Evolutionary conservation across 1,140 invertebrate species (phyloP).

Genomic region (Lordiphosa stackelbergi): DNA sequence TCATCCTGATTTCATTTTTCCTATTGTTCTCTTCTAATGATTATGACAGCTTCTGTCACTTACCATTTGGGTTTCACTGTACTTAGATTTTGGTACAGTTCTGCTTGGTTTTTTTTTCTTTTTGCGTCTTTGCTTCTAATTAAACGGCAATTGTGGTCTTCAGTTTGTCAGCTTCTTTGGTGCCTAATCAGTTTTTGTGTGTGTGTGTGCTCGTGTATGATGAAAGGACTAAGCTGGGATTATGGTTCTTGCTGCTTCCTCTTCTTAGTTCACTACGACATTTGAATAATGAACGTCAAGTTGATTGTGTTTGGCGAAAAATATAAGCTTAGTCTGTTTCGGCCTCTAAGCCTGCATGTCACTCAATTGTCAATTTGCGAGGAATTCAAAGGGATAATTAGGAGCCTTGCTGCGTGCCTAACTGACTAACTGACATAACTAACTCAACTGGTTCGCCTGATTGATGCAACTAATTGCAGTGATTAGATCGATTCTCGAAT

Average conservation of each 20-base stretch:
- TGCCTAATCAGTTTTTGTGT: constrained; percentile 46
- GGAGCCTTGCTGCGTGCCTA: constrained; percentile 23
- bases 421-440: constrained; percentile 17
- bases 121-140: constrained; percentile 32
- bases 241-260: constrained; percentile 32
- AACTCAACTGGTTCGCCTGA: constrained; percentile 19
- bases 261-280: constrained; percentile 22
- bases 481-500: constrained; percentile 52
- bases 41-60: constrained; percentile 51
- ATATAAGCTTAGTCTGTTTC: constrained; percentile 46
- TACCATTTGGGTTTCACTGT: constrained; percentile 17
- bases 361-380: constrained; percentile 49
- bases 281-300: constrained; percentile 63
- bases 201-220: constrained; percentile 20
- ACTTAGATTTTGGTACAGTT: constrained; percentile 1
- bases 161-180: constrained; percentile 28
- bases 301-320: constrained; percentile 35
- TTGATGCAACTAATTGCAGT: constrained; percentile 66
- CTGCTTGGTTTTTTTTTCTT: constrained; percentile 11
- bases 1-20: neutral
- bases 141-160: constrained; percentile 55
- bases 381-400: constrained; percentile 22
- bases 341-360: constrained; percentile 32
- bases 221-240: constrained; percentile 54
- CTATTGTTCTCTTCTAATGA: constrained; percentile 9